Evolutionary conservation across 1,140 invertebrate genomes (phyloP).

Genomic region (Adelges cooleyi): DNA sequence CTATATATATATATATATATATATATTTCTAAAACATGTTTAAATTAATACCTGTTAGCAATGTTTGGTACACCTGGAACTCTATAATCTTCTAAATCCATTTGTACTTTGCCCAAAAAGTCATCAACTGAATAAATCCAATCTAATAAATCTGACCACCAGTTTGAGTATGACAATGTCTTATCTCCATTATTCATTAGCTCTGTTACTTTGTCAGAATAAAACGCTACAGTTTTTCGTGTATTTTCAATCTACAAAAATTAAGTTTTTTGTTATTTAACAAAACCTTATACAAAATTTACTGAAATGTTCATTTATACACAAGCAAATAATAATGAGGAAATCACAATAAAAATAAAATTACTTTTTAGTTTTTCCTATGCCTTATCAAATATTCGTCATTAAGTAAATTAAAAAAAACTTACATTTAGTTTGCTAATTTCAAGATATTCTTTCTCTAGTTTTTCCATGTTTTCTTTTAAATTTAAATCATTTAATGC

Average conservation of each 20-base stretch:
- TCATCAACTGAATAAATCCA: slow-evolving; percentile 27
- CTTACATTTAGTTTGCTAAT: slow-evolving; percentile 35
- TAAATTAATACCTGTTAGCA: slow-evolving; percentile 10
- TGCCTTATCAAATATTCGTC: too few species aligned
- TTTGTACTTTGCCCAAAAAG: slow-evolving; percentile 28
- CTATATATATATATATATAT: too few species aligned
- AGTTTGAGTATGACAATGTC: slow-evolving; percentile 30
- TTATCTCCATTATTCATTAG: background rate
- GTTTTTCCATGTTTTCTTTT: slow-evolving; percentile 40
- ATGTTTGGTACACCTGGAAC: slow-evolving; percentile 21
- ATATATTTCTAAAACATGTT: too few species aligned
- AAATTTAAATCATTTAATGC: slow-evolving; percentile 46
- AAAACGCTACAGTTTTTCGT: background rate
- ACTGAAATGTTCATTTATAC: too few species aligned
- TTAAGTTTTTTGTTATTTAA: too few species aligned
- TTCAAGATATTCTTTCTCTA: slow-evolving; percentile 52
- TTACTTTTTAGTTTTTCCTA: too few species aligned
- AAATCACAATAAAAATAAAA: too few species aligned
- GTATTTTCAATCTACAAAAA: slow-evolving; percentile 12
- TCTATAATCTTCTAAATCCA: slow-evolving; percentile 5
- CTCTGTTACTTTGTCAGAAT: slow-evolving; percentile 3
- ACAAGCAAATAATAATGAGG: too few species aligned
- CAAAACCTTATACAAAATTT: too few species aligned
- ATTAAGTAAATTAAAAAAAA: too few species aligned
- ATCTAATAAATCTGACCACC: slow-evolving; percentile 32